phyloP scores from a whole-genome alignment of 2,797 vertebrate genomes.

The Betta splendens region DNA sequence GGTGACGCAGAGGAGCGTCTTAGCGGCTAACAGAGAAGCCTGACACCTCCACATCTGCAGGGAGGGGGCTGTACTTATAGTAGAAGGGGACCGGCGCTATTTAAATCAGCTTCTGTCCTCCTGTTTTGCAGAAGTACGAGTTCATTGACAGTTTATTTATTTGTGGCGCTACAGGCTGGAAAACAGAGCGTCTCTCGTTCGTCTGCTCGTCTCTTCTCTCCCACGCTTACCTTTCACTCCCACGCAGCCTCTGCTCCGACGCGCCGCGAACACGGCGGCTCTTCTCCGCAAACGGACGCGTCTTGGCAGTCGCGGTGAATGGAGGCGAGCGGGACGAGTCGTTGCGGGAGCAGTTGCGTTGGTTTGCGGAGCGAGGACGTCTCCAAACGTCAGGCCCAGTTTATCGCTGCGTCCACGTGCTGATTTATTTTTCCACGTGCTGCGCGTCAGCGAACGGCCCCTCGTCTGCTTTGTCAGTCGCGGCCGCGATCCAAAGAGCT shows the following conservation, averaged over 20 bases:
- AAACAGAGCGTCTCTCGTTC: conserved; percentile 39
- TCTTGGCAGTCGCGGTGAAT: not conserved
- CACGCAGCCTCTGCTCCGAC: conserved; percentile 40
- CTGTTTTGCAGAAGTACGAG: not conserved
- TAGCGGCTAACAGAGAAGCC: conserved; percentile 64
- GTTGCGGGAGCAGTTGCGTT: not conserved
- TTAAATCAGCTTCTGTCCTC: conserved; percentile 10
- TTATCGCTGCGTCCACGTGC: not conserved
- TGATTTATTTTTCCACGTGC: not conserved
- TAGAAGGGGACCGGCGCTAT: too few species aligned
- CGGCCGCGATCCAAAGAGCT: conserved; percentile 16
- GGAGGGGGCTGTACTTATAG: too few species aligned
- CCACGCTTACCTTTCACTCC: conserved; percentile 58
- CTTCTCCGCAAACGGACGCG: conserved; percentile 1
- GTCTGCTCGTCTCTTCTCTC: conserved; percentile 50
- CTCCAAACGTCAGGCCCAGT: conserved; percentile 4
- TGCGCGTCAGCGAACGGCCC: too few species aligned
- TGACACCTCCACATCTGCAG: conserved; percentile 52
- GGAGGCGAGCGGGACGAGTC: not conserved
- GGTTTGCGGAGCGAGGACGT: conserved; percentile 1
- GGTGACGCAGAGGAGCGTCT: conserved; percentile 62
- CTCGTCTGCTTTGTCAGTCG: conserved; percentile 10
- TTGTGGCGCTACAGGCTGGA: conserved; percentile 12
- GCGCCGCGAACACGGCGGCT: conserved; percentile 45
- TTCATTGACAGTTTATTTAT: conserved; percentile 15